phyloP scores from a whole-genome alignment of 2,113 vertebrate genomes.

The Ctenodactylus gundi region DNA sequence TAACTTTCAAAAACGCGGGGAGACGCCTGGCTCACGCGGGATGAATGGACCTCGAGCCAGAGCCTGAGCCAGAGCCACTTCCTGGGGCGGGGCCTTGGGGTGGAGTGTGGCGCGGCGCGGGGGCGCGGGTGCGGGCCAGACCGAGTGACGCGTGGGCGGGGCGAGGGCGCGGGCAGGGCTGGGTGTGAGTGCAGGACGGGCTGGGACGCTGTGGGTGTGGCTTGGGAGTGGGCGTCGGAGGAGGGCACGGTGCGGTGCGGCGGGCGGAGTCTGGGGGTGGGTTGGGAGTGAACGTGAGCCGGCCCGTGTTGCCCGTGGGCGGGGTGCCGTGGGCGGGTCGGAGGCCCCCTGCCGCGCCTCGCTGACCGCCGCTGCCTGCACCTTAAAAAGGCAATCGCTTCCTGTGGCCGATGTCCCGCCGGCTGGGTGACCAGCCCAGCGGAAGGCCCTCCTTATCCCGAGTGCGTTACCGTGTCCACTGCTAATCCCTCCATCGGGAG shows the following conservation, averaged over 20 bases:
- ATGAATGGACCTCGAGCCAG: neutral
- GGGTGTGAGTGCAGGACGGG: too few relatives aligned
- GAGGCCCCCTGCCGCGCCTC: neutral
- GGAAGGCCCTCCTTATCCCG: too few relatives aligned
- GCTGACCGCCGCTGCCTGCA: neutral
- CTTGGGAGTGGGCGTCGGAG: too few relatives aligned
- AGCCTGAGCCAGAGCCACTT: too few relatives aligned
- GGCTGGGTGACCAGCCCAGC: neutral
- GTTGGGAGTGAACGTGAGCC: too few relatives aligned
- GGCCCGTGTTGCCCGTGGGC: too few relatives aligned
- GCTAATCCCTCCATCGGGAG: neutral
- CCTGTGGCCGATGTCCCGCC: neutral
- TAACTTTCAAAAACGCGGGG: neutral
- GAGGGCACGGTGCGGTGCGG: too few relatives aligned
- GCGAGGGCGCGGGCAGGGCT: neutral
- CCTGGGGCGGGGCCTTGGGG: neutral
- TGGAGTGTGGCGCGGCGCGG: neutral
- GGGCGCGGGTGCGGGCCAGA: neutral
- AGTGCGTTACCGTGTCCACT: neutral
- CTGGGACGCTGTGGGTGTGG: too few relatives aligned
- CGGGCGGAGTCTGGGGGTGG: too few relatives aligned
- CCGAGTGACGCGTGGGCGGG: too few relatives aligned
- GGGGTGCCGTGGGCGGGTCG: too few relatives aligned
- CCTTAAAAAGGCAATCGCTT: conserved; percentile 47
- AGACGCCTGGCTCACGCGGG: neutral